Conservation (phyloP, 2,113 vertebrate species). For the Charina bottae region DNA sequence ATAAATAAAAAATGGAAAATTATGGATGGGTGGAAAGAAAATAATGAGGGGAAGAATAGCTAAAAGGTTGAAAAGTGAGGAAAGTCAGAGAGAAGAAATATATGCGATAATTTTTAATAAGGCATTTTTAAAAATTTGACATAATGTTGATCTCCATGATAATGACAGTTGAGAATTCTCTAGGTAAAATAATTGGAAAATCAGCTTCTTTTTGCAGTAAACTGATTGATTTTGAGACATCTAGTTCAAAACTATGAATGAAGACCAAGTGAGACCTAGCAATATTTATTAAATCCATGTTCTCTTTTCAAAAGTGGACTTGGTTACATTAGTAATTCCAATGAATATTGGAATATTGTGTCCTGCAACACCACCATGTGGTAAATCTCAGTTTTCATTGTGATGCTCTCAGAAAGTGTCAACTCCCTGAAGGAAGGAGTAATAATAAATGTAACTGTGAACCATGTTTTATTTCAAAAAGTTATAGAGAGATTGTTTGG, state of each 20-base stretch:
- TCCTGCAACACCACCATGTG: conserved; percentile 70
- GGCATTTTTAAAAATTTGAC: neutral
- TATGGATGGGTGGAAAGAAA: neutral
- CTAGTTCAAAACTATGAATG: neutral
- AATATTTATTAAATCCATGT: neutral
- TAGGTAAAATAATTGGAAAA: neutral
- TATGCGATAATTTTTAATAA: neutral
- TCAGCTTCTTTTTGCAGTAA: neutral
- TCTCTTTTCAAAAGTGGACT: neutral
- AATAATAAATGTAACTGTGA: neutral
- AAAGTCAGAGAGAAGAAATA: neutral
- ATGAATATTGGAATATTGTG: conserved; percentile 1
- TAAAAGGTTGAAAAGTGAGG: neutral
- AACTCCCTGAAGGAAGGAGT: neutral
- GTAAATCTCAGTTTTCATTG: neutral
- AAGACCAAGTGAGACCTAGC: neutral
- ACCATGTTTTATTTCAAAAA: neutral
- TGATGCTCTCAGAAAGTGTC: neutral
- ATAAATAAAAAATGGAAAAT: neutral
- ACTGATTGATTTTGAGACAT: neutral
- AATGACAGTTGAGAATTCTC: neutral
- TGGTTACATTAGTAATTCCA: neutral
- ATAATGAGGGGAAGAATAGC: neutral
- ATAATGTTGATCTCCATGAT: neutral
- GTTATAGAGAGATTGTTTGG: neutral